Evolutionary conservation across 2,797 vertebrate genomes (phyloP).

Genomic region (Enteromius anoplus): DNA sequence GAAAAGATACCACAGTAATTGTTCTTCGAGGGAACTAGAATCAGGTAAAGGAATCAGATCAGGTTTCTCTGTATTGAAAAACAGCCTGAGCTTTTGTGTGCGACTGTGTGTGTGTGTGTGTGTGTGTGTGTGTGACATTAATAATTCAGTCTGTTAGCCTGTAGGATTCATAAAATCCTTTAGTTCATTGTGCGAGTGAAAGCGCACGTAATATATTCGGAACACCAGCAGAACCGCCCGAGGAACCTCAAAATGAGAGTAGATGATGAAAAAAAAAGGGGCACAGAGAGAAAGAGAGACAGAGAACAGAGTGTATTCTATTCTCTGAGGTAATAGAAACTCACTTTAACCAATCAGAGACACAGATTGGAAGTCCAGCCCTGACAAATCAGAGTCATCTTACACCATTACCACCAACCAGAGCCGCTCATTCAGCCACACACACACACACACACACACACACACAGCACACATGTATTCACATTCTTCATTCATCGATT

Average conservation of each 20-base stretch:
- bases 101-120: constrained; percentile 16
- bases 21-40: background rate
- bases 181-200: constrained; percentile 49
- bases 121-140: constrained; percentile 32
- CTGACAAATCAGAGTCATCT: constrained; percentile 35
- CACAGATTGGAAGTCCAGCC: constrained; percentile 29
- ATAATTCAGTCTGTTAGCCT: constrained; percentile 53
- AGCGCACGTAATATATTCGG: constrained; percentile 57
- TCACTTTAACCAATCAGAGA: constrained; percentile 46
- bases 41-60: constrained; percentile 13
- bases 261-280: background rate
- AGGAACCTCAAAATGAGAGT: constrained; percentile 8
- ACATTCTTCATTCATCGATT: background rate
- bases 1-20: background rate
- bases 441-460: constrained; percentile 15
- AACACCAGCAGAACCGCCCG: constrained; percentile 23
- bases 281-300: background rate
- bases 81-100: constrained; percentile 1
- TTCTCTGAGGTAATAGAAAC: constrained; percentile 42
- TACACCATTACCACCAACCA: constrained; percentile 30
- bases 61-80: background rate
- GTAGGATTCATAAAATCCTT: constrained; percentile 58
- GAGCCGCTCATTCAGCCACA: constrained; percentile 11
- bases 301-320: background rate
- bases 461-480: background rate